Base-by-base conservation (phyloP, 2,113 vertebrate species). In the Trogon surrucura region DNA sequence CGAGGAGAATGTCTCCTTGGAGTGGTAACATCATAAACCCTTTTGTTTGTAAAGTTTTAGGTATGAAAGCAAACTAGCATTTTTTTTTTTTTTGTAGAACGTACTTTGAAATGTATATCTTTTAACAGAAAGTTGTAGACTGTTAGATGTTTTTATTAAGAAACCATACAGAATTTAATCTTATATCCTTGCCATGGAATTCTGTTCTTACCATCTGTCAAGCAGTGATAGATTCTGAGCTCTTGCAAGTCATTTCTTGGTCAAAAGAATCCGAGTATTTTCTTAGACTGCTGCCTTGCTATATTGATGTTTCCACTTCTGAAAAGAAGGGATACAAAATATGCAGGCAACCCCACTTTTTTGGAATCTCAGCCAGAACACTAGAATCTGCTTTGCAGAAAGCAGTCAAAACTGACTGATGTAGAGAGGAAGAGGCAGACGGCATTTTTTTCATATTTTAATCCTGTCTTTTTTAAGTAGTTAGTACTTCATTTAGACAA, bases 1-100 rank as follows among this genome's bases (percentile, higher is more conserved):
- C 10, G 71, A 97, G 90, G 70, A 94, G 50, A 85, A 48, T 53
- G 19, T 91, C 82, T 94, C 85, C 90, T 97, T 90, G 88, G n/a
- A 96, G 85, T 6, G 26, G 57, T 27, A 83, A 29, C 71, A 82
- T n/a, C 34, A 45, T 26, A 90, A 93, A 73, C 2, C 8, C 19
- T 44, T 41, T 26, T 60, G 11, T 6, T 74, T 83, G 70, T 34
- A 7, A 67, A 41, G 13, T 85, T 73, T 91, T 69, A 30, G 45
- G 13, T 80, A 38, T 69, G 54, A 75, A 73, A 56, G 10, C 17
- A 84, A 41, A 11, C 29, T 5, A 81, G 8, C 18, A 3, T n/a
- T n/a, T n/a, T n/a, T 36, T 36, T 36, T 36, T 36, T 62, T 83
- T 80, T 80, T 38, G 10, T 17, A 80, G 60, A 60, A 60, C 56